These are phyloP conservation scores for Diuraphis noxia DNA, from an alignment of 1,140 invertebrate genomes.

Conservation along the genomic window DNA sequence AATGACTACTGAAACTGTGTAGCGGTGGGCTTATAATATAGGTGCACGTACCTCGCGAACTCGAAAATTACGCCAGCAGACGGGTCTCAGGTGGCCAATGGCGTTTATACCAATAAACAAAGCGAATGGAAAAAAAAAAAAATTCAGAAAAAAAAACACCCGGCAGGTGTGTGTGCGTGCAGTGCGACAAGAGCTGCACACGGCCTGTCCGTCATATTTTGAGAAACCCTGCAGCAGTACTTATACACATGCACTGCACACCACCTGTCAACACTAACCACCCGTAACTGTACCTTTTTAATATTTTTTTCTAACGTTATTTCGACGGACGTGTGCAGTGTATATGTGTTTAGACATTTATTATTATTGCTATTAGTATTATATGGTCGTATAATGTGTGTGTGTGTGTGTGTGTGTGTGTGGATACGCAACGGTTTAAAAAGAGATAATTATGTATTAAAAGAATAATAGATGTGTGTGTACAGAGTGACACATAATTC, in stretches of 20 bases:
- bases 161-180: not conserved
- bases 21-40: not conserved
- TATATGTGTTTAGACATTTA: too few species aligned
- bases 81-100: constrained; percentile 19
- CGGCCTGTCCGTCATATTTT: constrained; percentile 5
- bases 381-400: not conserved
- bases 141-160: not conserved
- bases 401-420: not conserved
- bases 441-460: not conserved
- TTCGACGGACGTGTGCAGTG: not conserved
- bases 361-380: constrained; percentile 30
- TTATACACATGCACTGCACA: not conserved
- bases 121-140: not conserved
- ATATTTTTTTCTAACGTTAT: not conserved
- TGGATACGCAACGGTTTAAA: not conserved
- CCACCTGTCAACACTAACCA: constrained; percentile 36
- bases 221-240: constrained; percentile 22
- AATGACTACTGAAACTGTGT: not conserved
- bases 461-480: not conserved
- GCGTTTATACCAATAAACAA: constrained; percentile 35
- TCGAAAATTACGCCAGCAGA: not conserved
- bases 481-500: not conserved
- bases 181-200: not conserved
- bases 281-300: constrained; percentile 36
- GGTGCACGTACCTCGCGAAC: not conserved